Conservation (phyloP, 2,888 invertebrate species). For the Temnothorax rugatulus region DNA sequence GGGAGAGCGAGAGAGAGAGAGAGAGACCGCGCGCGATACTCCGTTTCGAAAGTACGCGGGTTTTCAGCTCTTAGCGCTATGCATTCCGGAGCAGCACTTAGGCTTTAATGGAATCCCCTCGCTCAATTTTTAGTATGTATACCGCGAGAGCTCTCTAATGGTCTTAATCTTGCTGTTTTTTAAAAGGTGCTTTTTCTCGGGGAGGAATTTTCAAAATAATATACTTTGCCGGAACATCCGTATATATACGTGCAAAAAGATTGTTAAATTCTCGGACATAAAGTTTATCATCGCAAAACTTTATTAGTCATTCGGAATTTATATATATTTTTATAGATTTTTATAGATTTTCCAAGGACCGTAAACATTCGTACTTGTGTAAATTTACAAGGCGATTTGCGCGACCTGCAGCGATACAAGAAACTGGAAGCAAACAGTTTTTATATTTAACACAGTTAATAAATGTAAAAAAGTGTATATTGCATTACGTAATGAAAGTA, state of each 20-base stretch:
- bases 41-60: constrained; percentile 13
- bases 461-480: not conserved
- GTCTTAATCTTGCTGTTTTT: constrained; percentile 12
- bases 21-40: too few species aligned
- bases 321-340: too few species aligned
- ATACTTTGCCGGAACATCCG: not conserved
- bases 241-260: not conserved
- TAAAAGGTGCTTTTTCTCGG: not conserved
- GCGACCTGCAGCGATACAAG: not conserved
- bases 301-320: not conserved
- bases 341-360: not conserved
- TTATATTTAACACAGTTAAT: not conserved
- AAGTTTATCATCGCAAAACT: not conserved
- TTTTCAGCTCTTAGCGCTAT: constrained; percentile 19
- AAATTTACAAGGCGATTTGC: not conserved
- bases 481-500: not conserved
- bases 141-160: constrained; percentile 13
- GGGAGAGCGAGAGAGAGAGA: not conserved
- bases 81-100: constrained; percentile 22
- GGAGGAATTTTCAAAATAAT: not conserved
- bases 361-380: not conserved
- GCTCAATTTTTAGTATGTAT: not conserved
- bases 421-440: not conserved
- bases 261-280: not conserved
- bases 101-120: constrained; percentile 21